Evolutionary conservation across 2,888 invertebrate species (phyloP).

Genomic region (Brachylomia viminalis): DNA sequence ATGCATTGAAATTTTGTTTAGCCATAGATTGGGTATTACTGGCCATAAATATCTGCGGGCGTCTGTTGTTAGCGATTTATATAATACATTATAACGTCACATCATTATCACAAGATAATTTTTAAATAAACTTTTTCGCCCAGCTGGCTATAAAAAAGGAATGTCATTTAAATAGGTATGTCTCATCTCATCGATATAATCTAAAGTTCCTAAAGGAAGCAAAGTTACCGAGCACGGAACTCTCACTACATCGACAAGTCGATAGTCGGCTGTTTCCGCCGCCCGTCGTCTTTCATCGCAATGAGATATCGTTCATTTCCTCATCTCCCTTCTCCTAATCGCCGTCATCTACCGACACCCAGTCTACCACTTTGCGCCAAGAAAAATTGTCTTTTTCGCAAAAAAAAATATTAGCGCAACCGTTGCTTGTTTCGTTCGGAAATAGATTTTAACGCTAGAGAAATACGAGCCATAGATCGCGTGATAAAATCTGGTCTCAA

Average conservation of each 20-base stretch:
- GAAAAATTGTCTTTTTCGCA: constrained; percentile 55
- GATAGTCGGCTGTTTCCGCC: constrained; percentile 70
- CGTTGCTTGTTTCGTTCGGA: constrained; percentile 66
- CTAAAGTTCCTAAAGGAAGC: constrained; percentile 53
- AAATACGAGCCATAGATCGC: constrained; percentile 63
- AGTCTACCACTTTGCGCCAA: constrained; percentile 57
- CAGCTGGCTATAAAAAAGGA: constrained; percentile 12
- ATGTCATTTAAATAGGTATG: constrained; percentile 35
- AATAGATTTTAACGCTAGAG: constrained; percentile 62
- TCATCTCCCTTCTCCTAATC: constrained; percentile 66
- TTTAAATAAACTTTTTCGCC: not conserved
- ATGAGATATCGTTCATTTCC: constrained; percentile 75
- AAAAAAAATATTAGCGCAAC: constrained; percentile 40
- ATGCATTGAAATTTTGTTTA: constrained; percentile 41
- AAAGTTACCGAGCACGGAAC: constrained; percentile 63
- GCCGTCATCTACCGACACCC: constrained; percentile 63
- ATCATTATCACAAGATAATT: not conserved
- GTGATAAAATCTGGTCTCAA: constrained; percentile 60
- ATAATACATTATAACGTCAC: not conserved
- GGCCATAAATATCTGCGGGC: not conserved
- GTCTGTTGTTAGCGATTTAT: not conserved
- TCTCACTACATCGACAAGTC: constrained; percentile 60
- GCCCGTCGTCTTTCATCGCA: constrained; percentile 62
- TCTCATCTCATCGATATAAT: constrained; percentile 47
- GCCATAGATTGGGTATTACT: constrained; percentile 17